Evolutionary conservation across 92 coral and sea anemone species (phyloP).

Genomic region (Actinernus sp.): DNA sequence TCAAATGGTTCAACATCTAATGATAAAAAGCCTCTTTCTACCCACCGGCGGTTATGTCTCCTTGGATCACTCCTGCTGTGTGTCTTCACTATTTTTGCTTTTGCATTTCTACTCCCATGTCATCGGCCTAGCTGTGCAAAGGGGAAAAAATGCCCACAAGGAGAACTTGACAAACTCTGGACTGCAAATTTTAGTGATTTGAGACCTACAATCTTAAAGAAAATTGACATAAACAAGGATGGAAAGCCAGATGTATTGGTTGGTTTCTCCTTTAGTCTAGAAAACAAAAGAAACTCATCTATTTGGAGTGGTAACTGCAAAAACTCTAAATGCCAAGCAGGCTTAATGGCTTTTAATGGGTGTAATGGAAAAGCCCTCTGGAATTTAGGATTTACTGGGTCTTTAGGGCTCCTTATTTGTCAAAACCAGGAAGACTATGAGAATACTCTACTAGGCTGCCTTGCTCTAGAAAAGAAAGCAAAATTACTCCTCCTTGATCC

Average conservation of each 20-base stretch:
- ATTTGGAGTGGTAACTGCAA: conserved; percentile 35
- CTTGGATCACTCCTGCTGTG: conserved; percentile 78
- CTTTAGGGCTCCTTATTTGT: conserved; percentile 40
- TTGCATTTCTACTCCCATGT: conserved; percentile 86
- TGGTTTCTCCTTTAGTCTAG: conserved; percentile 15
- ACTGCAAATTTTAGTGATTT: conserved; percentile 52
- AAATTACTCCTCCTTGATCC: conserved; percentile 32
- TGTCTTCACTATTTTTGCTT: conserved; percentile 85
- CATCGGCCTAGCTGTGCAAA: conserved; percentile 71
- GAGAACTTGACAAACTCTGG: conserved; percentile 39
- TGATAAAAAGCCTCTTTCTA: conserved; percentile 45
- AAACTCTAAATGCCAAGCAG: conserved; percentile 26
- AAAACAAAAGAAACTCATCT: conserved; percentile 12
- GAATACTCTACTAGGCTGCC: conserved; percentile 32
- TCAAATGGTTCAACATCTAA: not conserved
- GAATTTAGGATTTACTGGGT: conserved; percentile 33
- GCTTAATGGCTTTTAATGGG: conserved; percentile 46
- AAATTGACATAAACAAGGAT: conserved; percentile 24
- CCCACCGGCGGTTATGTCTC: conserved; percentile 70
- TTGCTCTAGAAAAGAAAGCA: conserved; percentile 37
- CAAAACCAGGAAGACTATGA: conserved; percentile 14
- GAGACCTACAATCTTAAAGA: conserved; percentile 25
- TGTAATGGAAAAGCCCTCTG: conserved; percentile 50
- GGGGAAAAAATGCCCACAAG: conserved; percentile 28
- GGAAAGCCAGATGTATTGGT: conserved; percentile 21